Conservation (phyloP, 2,888 invertebrate genomes). For the Orchesellides sinensis region DNA sequence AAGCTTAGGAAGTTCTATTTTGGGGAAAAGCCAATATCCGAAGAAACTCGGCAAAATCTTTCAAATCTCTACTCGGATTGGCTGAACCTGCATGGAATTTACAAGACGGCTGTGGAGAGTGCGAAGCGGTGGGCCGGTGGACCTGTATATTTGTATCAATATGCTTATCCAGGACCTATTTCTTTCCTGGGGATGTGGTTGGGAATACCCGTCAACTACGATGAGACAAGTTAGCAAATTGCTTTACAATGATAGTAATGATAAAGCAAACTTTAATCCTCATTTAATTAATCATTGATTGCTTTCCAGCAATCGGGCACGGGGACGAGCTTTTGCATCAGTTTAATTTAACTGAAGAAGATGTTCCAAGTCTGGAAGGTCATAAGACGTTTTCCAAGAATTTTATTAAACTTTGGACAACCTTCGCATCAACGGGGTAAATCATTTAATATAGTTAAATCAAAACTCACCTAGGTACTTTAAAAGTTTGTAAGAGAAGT, state of each 20-base stretch:
- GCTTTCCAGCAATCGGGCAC: slow-evolving; percentile 33
- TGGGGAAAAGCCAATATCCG: slow-evolving; percentile 6
- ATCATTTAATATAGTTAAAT: no score
- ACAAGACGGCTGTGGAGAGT: slow-evolving; percentile 1
- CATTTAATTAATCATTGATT: no score
- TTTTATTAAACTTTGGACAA: slow-evolving; percentile 32
- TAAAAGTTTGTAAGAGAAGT: no score
- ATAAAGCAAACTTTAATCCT: no score
- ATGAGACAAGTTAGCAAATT: neutral
- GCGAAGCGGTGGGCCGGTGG: slow-evolving; percentile 5
- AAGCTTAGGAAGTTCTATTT: slow-evolving; percentile 39
- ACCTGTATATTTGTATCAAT: slow-evolving; percentile 40
- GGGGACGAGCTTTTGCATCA: slow-evolving; percentile 23
- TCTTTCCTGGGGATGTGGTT: neutral
- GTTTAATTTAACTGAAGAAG: neutral
- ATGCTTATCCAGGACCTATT: slow-evolving; percentile 25
- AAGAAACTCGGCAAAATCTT: neutral
- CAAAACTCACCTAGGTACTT: no score
- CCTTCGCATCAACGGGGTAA: slow-evolving; percentile 48
- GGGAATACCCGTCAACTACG: neutral
- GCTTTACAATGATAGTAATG: neutral
- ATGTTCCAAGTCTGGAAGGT: neutral
- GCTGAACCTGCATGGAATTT: slow-evolving; percentile 1
- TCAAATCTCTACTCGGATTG: slow-evolving; percentile 20
- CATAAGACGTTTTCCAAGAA: slow-evolving; percentile 44